Conservation (phyloP, 1,140 invertebrate species). For the Arctopsyche grandis region DNA sequence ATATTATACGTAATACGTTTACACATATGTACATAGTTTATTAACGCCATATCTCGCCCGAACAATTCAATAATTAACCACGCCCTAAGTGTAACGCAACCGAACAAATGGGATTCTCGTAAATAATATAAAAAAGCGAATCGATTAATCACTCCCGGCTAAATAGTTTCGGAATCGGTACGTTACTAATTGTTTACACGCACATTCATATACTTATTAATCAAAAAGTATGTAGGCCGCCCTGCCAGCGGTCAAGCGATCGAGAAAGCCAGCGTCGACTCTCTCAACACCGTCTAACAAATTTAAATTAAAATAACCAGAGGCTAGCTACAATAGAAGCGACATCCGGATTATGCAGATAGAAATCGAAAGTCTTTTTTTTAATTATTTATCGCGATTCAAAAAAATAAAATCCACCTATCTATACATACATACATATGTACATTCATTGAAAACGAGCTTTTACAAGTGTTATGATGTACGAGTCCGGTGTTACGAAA, state of each 20-base stretch:
- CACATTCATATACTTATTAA: slow-evolving; percentile 10
- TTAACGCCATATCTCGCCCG: not conserved
- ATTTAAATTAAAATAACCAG: not conserved
- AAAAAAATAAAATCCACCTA: not conserved
- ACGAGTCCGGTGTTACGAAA: slow-evolving; percentile 29
- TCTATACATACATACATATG: not conserved
- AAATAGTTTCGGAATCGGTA: slow-evolving; percentile 21
- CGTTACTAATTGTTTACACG: slow-evolving; percentile 29
- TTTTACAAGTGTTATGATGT: slow-evolving; percentile 17
- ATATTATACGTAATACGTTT: not conserved
- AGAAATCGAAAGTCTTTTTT: not conserved
- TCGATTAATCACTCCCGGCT: slow-evolving; percentile 22
- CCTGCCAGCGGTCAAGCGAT: not conserved
- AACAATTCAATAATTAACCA: slow-evolving; percentile 29
- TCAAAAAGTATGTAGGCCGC: slow-evolving; percentile 2
- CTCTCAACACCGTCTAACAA: slow-evolving; percentile 3
- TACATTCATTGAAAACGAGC: too few relatives aligned
- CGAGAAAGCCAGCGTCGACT: not conserved
- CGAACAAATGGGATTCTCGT: slow-evolving; percentile 3
- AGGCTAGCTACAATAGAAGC: not conserved
- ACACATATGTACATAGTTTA: not conserved
- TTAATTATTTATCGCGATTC: not conserved
- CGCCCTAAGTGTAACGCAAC: slow-evolving; percentile 14
- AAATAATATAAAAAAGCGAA: not conserved
- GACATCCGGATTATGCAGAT: not conserved